phyloP scores from a whole-genome alignment of 1,140 invertebrate genomes.

The Oncopeltus fasciatus region DNA sequence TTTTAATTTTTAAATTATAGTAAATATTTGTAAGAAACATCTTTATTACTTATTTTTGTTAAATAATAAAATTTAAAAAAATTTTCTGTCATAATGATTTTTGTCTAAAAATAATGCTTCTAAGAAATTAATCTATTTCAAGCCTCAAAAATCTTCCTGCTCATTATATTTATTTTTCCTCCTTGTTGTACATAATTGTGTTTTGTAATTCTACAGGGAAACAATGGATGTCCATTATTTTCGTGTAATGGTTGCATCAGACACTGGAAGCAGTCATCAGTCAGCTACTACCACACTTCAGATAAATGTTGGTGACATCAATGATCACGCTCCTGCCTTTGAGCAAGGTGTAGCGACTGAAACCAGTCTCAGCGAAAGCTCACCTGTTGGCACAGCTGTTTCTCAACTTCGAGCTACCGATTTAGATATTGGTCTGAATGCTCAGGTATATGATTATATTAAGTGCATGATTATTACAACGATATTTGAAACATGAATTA shows the following conservation, averaged over 20 bases:
- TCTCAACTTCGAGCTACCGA: constrained; percentile 83
- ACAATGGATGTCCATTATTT: constrained; percentile 62
- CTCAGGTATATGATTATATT: constrained; percentile 37
- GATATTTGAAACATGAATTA: too few species aligned
- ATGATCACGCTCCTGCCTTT: constrained; percentile 86
- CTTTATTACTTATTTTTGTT: too few species aligned
- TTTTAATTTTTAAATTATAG: too few species aligned
- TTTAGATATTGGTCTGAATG: constrained; percentile 77
- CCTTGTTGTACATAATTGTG: neutral
- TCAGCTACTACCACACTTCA: constrained; percentile 78
- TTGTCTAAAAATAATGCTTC: too few species aligned
- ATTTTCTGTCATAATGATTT: too few species aligned
- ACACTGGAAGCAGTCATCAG: constrained; percentile 70
- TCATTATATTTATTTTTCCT: too few species aligned
- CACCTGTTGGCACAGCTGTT: constrained; percentile 75
- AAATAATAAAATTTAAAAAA: too few species aligned
- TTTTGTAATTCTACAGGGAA: constrained; percentile 56
- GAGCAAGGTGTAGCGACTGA: constrained; percentile 38
- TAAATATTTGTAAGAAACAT: too few species aligned
- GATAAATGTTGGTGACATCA: constrained; percentile 82
- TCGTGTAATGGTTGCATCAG: constrained; percentile 40
- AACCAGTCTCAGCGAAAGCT: constrained; percentile 58
- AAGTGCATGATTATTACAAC: neutral
- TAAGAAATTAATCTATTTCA: too few species aligned
- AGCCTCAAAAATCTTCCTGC: too few species aligned